Conservation (phyloP, 2,888 invertebrate species). For the Merodon equestris region DNA sequence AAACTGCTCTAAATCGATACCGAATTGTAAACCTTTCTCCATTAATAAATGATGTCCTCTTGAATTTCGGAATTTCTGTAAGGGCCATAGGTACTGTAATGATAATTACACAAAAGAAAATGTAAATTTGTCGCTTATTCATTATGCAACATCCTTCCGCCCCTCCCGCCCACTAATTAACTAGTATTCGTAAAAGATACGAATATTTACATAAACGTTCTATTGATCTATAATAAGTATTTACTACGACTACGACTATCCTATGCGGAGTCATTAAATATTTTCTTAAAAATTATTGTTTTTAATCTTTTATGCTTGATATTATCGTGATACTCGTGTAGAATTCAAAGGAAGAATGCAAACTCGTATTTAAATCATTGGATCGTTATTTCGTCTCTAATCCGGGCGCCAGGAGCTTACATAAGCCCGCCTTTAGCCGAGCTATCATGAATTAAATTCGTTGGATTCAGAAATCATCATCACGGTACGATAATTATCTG, state of each 20-base stretch:
- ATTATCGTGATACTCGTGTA: too few species aligned
- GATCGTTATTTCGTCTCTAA: conserved; percentile 62
- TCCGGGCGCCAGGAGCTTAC: conserved; percentile 41
- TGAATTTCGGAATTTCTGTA: conserved; percentile 86
- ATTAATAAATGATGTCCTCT: conserved; percentile 85
- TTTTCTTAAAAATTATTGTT: conserved; percentile 56
- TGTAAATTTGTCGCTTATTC: conserved; percentile 15
- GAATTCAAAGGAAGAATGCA: conserved; percentile 38
- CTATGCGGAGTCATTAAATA: background rate
- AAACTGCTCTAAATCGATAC: conserved; percentile 76
- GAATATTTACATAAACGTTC: conserved; percentile 55
- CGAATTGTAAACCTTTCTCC: conserved; percentile 78
- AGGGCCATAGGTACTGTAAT: conserved; percentile 88
- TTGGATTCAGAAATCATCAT: conserved; percentile 63
- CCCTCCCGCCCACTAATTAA: too few species aligned
- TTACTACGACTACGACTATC: background rate
- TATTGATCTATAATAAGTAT: conserved; percentile 17
- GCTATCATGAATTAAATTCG: conserved; percentile 62
- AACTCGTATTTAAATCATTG: conserved; percentile 44
- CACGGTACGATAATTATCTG: conserved; percentile 67
- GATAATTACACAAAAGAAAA: conserved; percentile 41
- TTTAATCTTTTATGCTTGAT: conserved; percentile 35
- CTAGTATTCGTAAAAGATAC: conserved; percentile 22
- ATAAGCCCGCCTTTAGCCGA: conserved; percentile 1
- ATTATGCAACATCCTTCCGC: too few species aligned